phyloP scores from a whole-genome alignment of 2,888 invertebrate genomes.

The Drosophila prostipennis region DNA sequence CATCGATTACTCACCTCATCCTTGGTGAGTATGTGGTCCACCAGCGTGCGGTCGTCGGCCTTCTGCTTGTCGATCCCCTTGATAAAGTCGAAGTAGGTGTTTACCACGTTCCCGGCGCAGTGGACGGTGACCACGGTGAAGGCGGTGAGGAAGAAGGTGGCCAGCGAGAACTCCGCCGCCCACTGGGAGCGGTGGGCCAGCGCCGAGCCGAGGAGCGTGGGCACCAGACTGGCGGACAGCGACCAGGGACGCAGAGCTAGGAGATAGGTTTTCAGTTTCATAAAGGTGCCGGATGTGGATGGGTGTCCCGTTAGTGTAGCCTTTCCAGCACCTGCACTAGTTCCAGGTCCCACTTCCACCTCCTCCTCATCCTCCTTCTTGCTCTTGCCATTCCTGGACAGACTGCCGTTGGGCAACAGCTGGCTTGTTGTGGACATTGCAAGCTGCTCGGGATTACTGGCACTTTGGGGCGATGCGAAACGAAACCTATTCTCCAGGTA shows the following conservation, averaged over 20 bases:
- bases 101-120: slow-evolving; percentile 98
- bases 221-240: slow-evolving; percentile 94
- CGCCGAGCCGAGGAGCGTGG: slow-evolving; percentile 94
- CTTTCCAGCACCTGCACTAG: slow-evolving; percentile 19
- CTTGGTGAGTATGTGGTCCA: slow-evolving; percentile 94
- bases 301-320: slow-evolving; percentile 12
- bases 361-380: slow-evolving; percentile 1
- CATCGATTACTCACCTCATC: slow-evolving; percentile 85
- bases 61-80: slow-evolving; percentile 97
- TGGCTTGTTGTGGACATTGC: slow-evolving; percentile 70
- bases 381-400: slow-evolving; percentile 40
- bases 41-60: slow-evolving; percentile 96
- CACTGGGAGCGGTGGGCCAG: slow-evolving; percentile 93
- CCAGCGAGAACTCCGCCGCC: slow-evolving; percentile 90
- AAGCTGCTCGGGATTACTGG: slow-evolving; percentile 37
- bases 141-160: slow-evolving; percentile 91
- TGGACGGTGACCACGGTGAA: slow-evolving; percentile 96
- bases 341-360: not conserved
- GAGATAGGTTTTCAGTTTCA: slow-evolving; percentile 95
- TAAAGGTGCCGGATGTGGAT: slow-evolving; percentile 85
- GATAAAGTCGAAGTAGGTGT: slow-evolving; percentile 97
- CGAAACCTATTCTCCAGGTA: slow-evolving; percentile 48
- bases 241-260: slow-evolving; percentile 97
- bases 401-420: slow-evolving; percentile 52
- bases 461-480: slow-evolving; percentile 11